Evolutionary conservation across 2,888 invertebrate genomes (phyloP).

Genomic region (Hybos culiciformis): DNA sequence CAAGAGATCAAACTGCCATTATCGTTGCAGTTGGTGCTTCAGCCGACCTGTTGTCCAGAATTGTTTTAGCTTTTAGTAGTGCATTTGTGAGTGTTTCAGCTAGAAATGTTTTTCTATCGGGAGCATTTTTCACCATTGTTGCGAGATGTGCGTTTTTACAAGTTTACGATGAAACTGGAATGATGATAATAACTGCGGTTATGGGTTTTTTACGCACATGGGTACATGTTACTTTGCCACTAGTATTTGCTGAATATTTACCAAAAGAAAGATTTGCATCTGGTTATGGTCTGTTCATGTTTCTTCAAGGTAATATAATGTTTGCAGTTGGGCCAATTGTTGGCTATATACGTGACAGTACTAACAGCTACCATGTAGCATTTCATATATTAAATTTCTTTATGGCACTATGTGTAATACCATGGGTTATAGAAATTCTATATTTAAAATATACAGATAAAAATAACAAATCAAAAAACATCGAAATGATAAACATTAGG

Average conservation of each 20-base stretch:
- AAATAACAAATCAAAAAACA: no score
- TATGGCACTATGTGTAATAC: slow-evolving; percentile 49
- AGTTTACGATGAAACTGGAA: slow-evolving; percentile 39
- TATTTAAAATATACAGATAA: slow-evolving; percentile 22
- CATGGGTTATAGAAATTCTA: slow-evolving; percentile 50
- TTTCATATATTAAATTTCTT: slow-evolving; percentile 53
- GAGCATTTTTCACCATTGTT: slow-evolving; percentile 51
- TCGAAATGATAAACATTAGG: no score
- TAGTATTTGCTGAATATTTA: slow-evolving; percentile 54
- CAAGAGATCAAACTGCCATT: no score
- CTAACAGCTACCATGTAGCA: slow-evolving; percentile 49
- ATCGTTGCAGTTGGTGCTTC: slow-evolving; percentile 56
- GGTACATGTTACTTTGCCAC: slow-evolving; percentile 54
- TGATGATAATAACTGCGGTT: slow-evolving; percentile 43
- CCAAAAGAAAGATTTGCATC: slow-evolving; percentile 55
- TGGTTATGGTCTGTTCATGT: slow-evolving; percentile 57
- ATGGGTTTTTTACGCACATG: slow-evolving; percentile 57
- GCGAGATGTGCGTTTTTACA: slow-evolving; percentile 46
- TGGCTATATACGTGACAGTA: slow-evolving; percentile 47
- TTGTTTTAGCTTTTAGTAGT: slow-evolving; percentile 46
- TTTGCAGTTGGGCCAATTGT: slow-evolving; percentile 54
- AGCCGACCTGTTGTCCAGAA: slow-evolving; percentile 51
- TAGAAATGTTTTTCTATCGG: slow-evolving; percentile 48
- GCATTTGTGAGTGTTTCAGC: slow-evolving; percentile 47
- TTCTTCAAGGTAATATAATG: slow-evolving; percentile 54